phyloP scores from a whole-genome alignment of 2,113 vertebrate species.

The Antechinus flavipes region DNA sequence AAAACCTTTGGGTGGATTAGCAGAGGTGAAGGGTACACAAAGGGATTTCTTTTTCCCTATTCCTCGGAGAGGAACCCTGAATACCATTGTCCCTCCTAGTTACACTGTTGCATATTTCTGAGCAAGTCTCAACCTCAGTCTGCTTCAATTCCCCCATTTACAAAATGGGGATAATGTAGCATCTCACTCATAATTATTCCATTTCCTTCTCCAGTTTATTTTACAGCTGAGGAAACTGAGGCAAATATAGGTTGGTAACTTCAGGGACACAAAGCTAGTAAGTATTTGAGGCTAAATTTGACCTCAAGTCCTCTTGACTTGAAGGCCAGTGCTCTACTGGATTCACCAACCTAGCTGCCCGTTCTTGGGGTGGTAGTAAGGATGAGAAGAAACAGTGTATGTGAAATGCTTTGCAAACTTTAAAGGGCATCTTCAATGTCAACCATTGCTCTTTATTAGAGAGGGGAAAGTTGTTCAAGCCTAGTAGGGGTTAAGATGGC shows the following conservation, averaged over 20 bases:
- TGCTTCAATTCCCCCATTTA: not conserved
- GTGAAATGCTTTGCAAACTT: not conserved
- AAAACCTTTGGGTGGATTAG: not conserved
- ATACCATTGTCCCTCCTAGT: not conserved
- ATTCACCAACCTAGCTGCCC: not conserved
- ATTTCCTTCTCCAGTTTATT: conserved; percentile 25
- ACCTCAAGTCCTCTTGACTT: conserved; percentile 43
- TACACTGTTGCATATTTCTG: not conserved
- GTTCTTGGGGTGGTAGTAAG: not conserved
- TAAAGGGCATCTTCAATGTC: not conserved
- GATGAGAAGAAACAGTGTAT: not conserved
- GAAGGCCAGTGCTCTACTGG: not conserved
- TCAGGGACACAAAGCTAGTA: conserved; percentile 23
- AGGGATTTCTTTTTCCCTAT: not conserved
- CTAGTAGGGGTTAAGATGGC: not conserved
- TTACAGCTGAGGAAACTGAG: conserved; percentile 56
- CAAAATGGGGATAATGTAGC: not conserved
- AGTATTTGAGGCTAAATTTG: conserved; percentile 3
- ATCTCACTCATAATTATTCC: not conserved
- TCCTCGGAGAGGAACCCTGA: not conserved
- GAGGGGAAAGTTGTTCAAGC: not conserved
- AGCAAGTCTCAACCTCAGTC: too few species aligned
- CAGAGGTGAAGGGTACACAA: not conserved
- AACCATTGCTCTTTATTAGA: not conserved
- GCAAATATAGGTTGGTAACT: not conserved